Evolutionary conservation across 2,113 vertebrate genomes (phyloP).

Genomic region (Pollachius pollachius): DNA sequence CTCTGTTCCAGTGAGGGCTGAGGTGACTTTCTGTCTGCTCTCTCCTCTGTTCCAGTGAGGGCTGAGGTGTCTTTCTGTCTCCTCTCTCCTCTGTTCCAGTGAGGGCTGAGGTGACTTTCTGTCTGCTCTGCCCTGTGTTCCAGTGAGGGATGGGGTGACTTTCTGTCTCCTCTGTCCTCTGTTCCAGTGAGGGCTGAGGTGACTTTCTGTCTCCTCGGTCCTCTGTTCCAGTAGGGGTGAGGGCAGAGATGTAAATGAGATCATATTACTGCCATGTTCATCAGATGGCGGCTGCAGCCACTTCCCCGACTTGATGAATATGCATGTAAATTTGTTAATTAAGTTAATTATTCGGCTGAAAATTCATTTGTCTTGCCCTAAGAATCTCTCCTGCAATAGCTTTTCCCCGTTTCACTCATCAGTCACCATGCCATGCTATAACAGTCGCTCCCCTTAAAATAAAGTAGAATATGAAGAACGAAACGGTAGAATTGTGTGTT

Average conservation of each 20-base stretch:
- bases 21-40: too few relatives aligned
- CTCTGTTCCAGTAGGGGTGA: slow-evolving; percentile 76
- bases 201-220: not conserved
- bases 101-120: too few relatives aligned
- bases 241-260: slow-evolving; percentile 96
- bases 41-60: too few relatives aligned
- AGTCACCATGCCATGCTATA: slow-evolving; percentile 91
- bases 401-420: slow-evolving; percentile 92
- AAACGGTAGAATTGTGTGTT: not conserved
- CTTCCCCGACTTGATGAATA: slow-evolving; percentile 97
- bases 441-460: slow-evolving; percentile 14
- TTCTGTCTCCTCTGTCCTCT: too few relatives aligned
- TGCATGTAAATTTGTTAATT: slow-evolving; percentile 98
- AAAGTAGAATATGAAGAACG: not conserved
- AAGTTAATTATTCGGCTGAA: slow-evolving; percentile 98
- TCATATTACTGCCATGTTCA: slow-evolving; percentile 94
- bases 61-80: too few relatives aligned
- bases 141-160: too few relatives aligned
- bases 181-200: too few relatives aligned
- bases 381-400: slow-evolving; percentile 91
- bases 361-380: slow-evolving; percentile 95
- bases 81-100: too few relatives aligned
- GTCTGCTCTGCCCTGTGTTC: too few relatives aligned
- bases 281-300: slow-evolving; percentile 94
- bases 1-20: too few relatives aligned